phyloP scores from a whole-genome alignment of 2,113 vertebrate species.

The Nothoprocta pentlandii region DNA sequence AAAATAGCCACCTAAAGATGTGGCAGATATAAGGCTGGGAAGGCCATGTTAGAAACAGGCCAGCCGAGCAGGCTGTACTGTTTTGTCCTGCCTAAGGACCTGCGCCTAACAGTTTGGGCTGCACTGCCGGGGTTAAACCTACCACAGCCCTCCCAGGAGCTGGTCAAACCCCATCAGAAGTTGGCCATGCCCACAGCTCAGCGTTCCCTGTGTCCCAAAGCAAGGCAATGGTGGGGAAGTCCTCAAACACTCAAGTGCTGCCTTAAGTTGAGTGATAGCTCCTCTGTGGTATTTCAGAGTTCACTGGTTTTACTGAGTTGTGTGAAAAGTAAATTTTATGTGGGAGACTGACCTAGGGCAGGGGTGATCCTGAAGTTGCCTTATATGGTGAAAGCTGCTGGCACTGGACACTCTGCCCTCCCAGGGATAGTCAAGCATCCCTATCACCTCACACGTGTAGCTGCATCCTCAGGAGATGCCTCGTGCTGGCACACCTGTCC shows the following conservation, averaged over 20 bases:
- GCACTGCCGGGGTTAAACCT: neutral
- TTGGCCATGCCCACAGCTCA: neutral
- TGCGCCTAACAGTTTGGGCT: fast-evolving
- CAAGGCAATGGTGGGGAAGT: neutral
- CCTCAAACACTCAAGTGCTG: neutral
- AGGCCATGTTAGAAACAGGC: neutral
- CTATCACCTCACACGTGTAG: too few relatives aligned
- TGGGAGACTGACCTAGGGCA: fast-evolving
- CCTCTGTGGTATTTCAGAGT: neutral
- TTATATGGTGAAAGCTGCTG: neutral
- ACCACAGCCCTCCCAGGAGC: fast-evolving
- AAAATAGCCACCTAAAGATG: neutral
- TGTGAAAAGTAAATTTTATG: neutral
- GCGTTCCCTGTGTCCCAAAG: neutral
- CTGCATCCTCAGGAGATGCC: neutral
- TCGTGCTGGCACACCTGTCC: neutral
- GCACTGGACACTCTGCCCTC: fast-evolving
- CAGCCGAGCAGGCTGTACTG: too few relatives aligned
- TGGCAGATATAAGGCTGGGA: neutral
- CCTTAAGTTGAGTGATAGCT: fast-evolving
- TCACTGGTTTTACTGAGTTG: neutral
- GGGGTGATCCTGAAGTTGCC: neutral
- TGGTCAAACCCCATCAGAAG: fast-evolving
- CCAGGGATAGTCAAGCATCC: neutral
- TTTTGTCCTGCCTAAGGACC: fast-evolving